A percentile compares a stretch with the other conserved stretches of the same genome.
Conservation (phyloP, 2,113 vertebrate genomes). For the Nesoenas mayeri region DNA sequence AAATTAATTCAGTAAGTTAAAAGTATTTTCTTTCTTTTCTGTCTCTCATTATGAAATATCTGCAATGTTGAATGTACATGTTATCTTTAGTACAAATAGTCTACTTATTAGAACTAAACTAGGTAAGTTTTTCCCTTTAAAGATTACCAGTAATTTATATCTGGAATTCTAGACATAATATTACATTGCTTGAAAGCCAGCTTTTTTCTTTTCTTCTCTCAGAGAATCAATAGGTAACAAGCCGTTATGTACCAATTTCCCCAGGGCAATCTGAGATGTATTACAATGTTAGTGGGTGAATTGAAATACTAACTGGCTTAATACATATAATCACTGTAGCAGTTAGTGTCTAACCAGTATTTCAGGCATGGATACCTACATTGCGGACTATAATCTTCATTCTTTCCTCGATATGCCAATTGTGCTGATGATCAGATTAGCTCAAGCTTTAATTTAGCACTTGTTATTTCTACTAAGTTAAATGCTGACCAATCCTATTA, state of each 20-base stretch:
- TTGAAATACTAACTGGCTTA: background rate
- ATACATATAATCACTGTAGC: background rate
- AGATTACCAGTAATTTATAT: background rate
- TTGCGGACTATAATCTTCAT: background rate
- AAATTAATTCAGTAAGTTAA: background rate
- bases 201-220: background rate
- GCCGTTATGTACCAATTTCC: background rate
- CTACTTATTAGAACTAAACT: background rate
- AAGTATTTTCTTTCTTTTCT: background rate
- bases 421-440: background rate
- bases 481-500: background rate
- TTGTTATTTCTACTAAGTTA: background rate
- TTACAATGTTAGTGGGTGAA: background rate
- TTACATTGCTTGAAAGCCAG: background rate
- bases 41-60: background rate
- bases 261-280: background rate
- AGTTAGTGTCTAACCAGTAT: background rate
- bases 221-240: background rate
- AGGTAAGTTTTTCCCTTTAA: background rate
- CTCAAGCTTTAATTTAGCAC: background rate
- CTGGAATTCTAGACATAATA: background rate
- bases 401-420: background rate
- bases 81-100: background rate
- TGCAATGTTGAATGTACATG: background rate
- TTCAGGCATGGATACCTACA: background rate